Base-by-base conservation (phyloP, 2,113 vertebrate species). In the Cavia aperea region DNA sequence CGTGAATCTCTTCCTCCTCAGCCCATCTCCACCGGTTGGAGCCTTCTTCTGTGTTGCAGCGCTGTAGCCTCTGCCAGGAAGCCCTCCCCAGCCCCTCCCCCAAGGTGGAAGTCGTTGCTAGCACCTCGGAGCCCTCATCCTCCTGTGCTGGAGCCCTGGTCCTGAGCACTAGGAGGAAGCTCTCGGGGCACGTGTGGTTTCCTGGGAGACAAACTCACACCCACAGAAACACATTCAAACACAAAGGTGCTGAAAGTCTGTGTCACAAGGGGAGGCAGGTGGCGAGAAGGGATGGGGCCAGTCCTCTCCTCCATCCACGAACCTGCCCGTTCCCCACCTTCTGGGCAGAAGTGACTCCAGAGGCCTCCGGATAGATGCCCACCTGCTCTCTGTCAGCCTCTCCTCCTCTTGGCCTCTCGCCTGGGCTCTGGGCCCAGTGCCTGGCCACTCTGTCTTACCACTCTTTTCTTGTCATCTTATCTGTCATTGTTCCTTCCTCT, bases 401-500 rank as follows among this genome's bases (percentile, higher is more conserved):
- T 46, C 72, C 70, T 90, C 43, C 7, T 65, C 65, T 36, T 94
- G 92, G 88, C 92, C 63, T 66, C 63, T 54, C 43, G 91, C 84
- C 93, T 68, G 85, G 94, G 95, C 95, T 78, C 87, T 49, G 56
- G 85, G 89, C 95, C 93, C 95, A 58, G 0, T 13, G 93, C 89
- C 93, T 88, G 72, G 88, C 36, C 73, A 23, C 73, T 43, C 36
- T 51, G 14, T 51, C 62, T 72, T 91, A 90, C 81, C 82, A 29
- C 75, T 31, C 62, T 9, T 9, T 62, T 93, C 90, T 86, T 51
- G 3, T 16, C 16, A 83, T 43, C 79, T 86, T 94, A 87, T 96
- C 91, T 51, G 87, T 10, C 81, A 7, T 24, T 94, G 95, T 93
- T 94, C 92, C 90, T 94, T 85, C 96, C 91, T 26, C 92, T 33